Percentiles rank a stretch among this genome's conserved stretches.
Conservation (phyloP, 2,888 invertebrate species). For the Trichogramma dendrolimi region DNA sequence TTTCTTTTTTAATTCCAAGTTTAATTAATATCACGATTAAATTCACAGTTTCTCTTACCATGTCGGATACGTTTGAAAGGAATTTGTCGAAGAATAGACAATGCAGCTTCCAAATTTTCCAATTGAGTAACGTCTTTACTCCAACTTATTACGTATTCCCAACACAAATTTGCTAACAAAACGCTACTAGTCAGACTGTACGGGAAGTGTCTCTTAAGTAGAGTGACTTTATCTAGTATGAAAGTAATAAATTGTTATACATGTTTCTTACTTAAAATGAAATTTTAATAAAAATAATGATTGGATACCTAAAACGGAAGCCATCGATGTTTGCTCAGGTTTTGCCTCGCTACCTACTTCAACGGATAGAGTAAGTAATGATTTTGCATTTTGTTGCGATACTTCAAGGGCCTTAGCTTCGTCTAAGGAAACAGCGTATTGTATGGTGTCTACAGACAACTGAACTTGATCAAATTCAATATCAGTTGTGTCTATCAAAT, state of each 20-base stretch:
- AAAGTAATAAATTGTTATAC: slow-evolving; percentile 9
- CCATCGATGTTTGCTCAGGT: slow-evolving; percentile 35
- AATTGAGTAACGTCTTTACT: slow-evolving; percentile 69
- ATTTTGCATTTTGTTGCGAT: slow-evolving; percentile 31
- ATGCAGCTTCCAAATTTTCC: slow-evolving; percentile 65
- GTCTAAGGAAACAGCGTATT: slow-evolving; percentile 34
- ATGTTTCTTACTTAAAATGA: background rate
- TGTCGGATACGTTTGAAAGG: slow-evolving; percentile 63
- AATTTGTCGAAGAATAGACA: slow-evolving; percentile 66
- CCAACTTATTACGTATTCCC: slow-evolving; percentile 89
- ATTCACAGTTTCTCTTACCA: slow-evolving; percentile 49
- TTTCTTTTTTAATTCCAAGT: slow-evolving; percentile 1
- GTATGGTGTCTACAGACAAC: slow-evolving; percentile 33
- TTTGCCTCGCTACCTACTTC: slow-evolving; percentile 41
- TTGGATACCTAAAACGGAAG: slow-evolving; percentile 38
- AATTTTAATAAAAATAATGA: background rate
- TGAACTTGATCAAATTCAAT: slow-evolving; percentile 43
- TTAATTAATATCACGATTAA: background rate
- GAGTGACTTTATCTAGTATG: slow-evolving; percentile 38
- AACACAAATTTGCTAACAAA: slow-evolving; percentile 79
- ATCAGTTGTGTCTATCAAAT: slow-evolving; percentile 48
- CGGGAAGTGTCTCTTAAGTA: slow-evolving; percentile 76
- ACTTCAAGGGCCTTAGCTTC: slow-evolving; percentile 37
- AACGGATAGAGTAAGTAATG: slow-evolving; percentile 31
- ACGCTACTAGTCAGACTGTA: slow-evolving; percentile 77